Evolutionary conservation across 1,140 invertebrate species (phyloP).

Genomic region (Heliconius eleuchia): DNA sequence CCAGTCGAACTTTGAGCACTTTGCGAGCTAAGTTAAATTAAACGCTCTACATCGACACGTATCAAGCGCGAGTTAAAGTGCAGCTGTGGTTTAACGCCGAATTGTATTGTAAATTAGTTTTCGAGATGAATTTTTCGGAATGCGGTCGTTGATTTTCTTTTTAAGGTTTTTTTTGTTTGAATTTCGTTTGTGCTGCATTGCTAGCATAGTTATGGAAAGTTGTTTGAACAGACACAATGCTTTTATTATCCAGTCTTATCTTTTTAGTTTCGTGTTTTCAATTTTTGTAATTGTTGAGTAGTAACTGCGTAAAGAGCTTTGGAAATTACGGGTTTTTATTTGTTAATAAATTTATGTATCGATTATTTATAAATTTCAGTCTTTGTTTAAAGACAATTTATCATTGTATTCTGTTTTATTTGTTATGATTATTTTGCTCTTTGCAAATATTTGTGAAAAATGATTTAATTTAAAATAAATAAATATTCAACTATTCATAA

Average conservation of each 20-base stretch:
- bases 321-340: not conserved
- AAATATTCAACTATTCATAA: not conserved
- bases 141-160: slow-evolving; percentile 17
- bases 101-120: slow-evolving; percentile 69
- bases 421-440: not conserved
- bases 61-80: slow-evolving; percentile 52
- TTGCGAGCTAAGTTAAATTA: slow-evolving; percentile 72
- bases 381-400: no score
- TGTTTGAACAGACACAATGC: not conserved
- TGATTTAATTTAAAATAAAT: not conserved
- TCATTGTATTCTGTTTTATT: no score
- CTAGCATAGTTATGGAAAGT: not conserved
- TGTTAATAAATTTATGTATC: no score
- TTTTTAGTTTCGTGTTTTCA: not conserved
- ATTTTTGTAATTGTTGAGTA: not conserved
- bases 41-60: slow-evolving; percentile 66
- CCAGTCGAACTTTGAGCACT: slow-evolving; percentile 60
- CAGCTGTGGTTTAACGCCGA: slow-evolving; percentile 43
- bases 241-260: not conserved
- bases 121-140: slow-evolving; percentile 39
- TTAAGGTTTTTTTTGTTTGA: slow-evolving; percentile 2
- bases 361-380: no score
- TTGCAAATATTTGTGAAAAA: not conserved
- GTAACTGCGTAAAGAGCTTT: not conserved
- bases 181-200: not conserved